Evolutionary conservation across 2,113 vertebrate species (phyloP), one percentile per base, ranked within the genome.

Genomic region (Alligator sinensis): DNA sequence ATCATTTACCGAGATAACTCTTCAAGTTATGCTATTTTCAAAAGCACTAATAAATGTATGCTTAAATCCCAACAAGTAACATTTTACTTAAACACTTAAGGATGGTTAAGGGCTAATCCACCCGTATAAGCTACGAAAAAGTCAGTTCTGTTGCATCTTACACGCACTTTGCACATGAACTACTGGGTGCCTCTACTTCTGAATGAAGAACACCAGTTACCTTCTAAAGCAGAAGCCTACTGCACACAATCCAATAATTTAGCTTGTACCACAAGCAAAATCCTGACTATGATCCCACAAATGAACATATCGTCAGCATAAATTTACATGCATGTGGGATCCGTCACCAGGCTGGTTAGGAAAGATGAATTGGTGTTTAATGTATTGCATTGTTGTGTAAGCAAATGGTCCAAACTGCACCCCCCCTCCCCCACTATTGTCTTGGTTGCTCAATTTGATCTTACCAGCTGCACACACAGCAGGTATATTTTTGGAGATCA

Each of bases 221-320:
- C 27, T 62, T 55, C 25, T 25, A n/a, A 59, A 0, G 0, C 4
- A 72, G 30, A 34, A 72, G 24, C 19, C 66, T 4, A 25, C 12
- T 5, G 62, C 59, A 68, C 34, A 72, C 68, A 38, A 72, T 34
- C 30, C 10, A 72, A 34, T 70, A 70, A 34, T 34, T 81, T 21
- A 28, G 54, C n/a, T 79, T 27, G 10, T 5, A n/a, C 1, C 1
- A 61, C 25, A 2, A 18, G 6, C 2, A 4, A 22, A 16, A 30
- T 7, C 19, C 10, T 11, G 17, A 28, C 55, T 38, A 38, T 38
- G 38, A 34, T 19, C 64, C 34, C 9, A 3, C 27, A 38, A 1
- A 0, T 0, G 2, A 63, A 3, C 64, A 30, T 4, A 3, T 0
- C 34, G 11, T 15, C 83, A 11, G 7, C 10, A 14, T 5, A 2